Conservation (phyloP, 2,888 invertebrate species). For the Tineola bisselliella region DNA sequence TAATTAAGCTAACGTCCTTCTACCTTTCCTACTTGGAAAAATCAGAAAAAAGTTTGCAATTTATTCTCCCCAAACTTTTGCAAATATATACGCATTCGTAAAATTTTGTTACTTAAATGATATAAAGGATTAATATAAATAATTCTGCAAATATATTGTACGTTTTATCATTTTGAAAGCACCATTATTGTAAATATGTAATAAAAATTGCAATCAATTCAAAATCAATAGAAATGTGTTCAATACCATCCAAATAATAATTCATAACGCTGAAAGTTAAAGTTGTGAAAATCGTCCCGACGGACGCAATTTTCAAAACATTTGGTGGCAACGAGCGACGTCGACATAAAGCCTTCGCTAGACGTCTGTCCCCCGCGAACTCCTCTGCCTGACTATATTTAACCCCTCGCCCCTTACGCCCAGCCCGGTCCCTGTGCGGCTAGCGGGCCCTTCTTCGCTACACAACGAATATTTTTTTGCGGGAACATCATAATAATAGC, state of each 20-base stretch:
- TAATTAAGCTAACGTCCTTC: conserved; percentile 10
- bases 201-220: not conserved
- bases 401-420: conserved; percentile 22
- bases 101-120: not conserved
- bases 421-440: conserved; percentile 27
- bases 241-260: not conserved
- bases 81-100: conserved; percentile 5
- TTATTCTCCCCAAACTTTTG: not conserved
- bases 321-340: conserved; percentile 17
- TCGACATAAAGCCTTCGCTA: conserved; percentile 21
- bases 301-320: conserved; percentile 20
- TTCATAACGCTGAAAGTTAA: conserved; percentile 11
- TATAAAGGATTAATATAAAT: not conserved
- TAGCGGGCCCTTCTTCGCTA: conserved; percentile 26
- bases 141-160: not conserved
- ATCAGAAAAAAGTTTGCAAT: conserved; percentile 8
- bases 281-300: conserved; percentile 16
- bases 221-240: not conserved
- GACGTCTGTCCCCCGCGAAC: conserved; percentile 31
- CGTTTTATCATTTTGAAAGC: not conserved
- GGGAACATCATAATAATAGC: conserved; percentile 69
- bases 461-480: conserved; percentile 61
- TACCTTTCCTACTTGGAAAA: conserved; percentile 10
- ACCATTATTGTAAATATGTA: not conserved
- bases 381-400: conserved; percentile 23